Evolutionary conservation across 35 echinoderm and acorn worm species (phyloP).

Genomic region (Acanthaster planci): DNA sequence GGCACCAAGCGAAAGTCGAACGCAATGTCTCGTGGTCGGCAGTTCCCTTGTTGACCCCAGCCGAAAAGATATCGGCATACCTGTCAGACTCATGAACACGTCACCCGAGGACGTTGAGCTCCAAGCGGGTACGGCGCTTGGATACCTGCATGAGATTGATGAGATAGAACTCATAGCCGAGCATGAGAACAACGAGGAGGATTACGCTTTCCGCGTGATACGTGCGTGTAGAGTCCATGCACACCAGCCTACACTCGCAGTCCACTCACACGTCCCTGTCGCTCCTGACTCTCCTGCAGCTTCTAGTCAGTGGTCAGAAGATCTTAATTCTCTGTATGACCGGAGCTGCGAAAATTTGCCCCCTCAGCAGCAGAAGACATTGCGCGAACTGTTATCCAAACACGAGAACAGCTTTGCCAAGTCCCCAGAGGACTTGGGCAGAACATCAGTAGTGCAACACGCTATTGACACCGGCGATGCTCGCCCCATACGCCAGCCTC

Average conservation of each 20-base stretch:
- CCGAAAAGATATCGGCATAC: constrained; percentile 31
- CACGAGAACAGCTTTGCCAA: constrained; percentile 38
- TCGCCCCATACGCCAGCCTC: constrained; percentile 50
- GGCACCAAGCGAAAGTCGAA: not conserved
- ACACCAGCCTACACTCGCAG: not conserved
- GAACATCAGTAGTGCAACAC: constrained; percentile 55
- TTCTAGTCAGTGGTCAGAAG: constrained; percentile 40
- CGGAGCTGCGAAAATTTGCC: constrained; percentile 19
- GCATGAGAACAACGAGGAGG: not conserved
- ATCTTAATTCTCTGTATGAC: constrained; percentile 33
- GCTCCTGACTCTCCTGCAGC: not conserved
- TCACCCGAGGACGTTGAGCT: constrained; percentile 7
- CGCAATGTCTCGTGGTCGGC: constrained; percentile 33
- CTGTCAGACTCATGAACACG: constrained; percentile 48
- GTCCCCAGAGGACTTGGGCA: constrained; percentile 53
- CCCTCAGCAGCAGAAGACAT: not conserved
- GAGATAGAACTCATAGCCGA: not conserved
- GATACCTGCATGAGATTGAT: constrained; percentile 33
- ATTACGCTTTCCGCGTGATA: not conserved
- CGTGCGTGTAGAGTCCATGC: constrained; percentile 29
- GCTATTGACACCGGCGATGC: constrained; percentile 51
- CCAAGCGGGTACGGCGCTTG: not conserved
- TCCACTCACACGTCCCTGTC: not conserved
- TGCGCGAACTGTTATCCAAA: not conserved
- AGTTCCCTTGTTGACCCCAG: constrained; percentile 4